These are phyloP conservation scores for Typhlichthys eigenmanni DNA, from an alignment of 2,797 vertebrate species.

Conservation along the genomic window DNA sequence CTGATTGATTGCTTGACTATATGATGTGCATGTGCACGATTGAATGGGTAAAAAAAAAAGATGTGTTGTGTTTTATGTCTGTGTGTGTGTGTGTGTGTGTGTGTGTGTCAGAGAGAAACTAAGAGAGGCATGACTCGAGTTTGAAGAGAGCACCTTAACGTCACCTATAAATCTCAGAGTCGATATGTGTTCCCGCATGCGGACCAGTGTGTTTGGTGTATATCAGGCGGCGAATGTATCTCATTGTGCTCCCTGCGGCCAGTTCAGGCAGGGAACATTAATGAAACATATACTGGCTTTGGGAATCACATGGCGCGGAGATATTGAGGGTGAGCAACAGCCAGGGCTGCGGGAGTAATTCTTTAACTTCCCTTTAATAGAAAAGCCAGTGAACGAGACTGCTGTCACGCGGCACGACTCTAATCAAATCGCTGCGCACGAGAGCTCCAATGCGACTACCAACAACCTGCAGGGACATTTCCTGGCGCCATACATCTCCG, in stretches of 20 bases:
- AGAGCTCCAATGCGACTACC: conserved; percentile 9
- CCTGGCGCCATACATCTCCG: conserved; percentile 12
- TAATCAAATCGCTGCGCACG: conserved; percentile 45
- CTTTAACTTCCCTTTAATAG: conserved; percentile 47
- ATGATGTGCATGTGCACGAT: conserved; percentile 35
- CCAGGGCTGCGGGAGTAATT: conserved; percentile 34
- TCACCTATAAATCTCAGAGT: conserved; percentile 8
- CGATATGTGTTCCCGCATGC: conserved; percentile 1
- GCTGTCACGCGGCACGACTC: conserved; percentile 39
- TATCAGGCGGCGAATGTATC: conserved; percentile 8
- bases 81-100: not conserved
- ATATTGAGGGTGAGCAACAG: conserved; percentile 25
- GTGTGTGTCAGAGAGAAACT: conserved; percentile 1
- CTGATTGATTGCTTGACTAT: conserved; percentile 37
- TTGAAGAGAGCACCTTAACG: not conserved
- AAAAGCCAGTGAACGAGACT: conserved; percentile 30
- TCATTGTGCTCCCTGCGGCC: conserved; percentile 3
- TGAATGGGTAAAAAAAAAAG: conserved; percentile 16
- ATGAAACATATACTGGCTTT: conserved; percentile 27
- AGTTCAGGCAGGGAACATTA: conserved; percentile 5
- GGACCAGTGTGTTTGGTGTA: conserved; percentile 1
- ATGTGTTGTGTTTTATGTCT: not conserved
- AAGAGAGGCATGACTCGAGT: not conserved
- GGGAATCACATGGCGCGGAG: conserved; percentile 15
- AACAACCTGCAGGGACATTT: conserved; percentile 32